Conservation (phyloP, 2,797 vertebrate genomes). For the Microctenopoma lineatum region DNA sequence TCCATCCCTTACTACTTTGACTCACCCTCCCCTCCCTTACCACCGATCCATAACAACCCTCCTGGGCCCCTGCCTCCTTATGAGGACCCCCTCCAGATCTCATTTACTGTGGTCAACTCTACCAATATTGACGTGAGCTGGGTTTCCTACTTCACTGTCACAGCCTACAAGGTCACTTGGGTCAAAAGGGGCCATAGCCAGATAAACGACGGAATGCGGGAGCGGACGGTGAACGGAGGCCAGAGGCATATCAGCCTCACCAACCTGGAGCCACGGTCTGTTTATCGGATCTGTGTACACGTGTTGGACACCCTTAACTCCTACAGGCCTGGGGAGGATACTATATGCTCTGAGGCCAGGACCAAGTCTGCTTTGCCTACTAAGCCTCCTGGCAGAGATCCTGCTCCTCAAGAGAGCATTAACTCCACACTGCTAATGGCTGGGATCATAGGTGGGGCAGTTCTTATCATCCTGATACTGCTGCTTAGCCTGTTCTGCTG, state of each 20-base stretch:
- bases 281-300: constrained; percentile 94
- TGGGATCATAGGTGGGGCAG: constrained; percentile 92
- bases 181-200: constrained; percentile 95
- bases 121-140: constrained; percentile 93
- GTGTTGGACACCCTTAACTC: constrained; percentile 93
- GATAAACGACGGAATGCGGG: constrained; percentile 91
- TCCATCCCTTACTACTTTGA: constrained; percentile 70
- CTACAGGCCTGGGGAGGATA: constrained; percentile 91
- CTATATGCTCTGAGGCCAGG: constrained; percentile 93
- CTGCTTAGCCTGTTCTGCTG: constrained; percentile 92
- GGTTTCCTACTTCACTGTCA: constrained; percentile 91
- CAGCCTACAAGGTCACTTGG: constrained; percentile 97
- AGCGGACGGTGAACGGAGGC: constrained; percentile 91
- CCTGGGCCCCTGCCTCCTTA: constrained; percentile 80
- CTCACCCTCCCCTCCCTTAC: constrained; percentile 74
- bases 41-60: constrained; percentile 70
- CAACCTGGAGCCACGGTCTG: constrained; percentile 91
- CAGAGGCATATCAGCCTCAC: constrained; percentile 86
- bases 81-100: constrained; percentile 90
- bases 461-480: constrained; percentile 92
- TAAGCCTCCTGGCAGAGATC: constrained; percentile 89
- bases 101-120: constrained; percentile 90
- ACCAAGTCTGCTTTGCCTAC: constrained; percentile 86
- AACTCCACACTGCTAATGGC: constrained; percentile 93
- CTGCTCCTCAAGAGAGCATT: constrained; percentile 89